Evolutionary conservation across 1,140 invertebrate species (phyloP).

Genomic region (Bombyx mandarina): DNA sequence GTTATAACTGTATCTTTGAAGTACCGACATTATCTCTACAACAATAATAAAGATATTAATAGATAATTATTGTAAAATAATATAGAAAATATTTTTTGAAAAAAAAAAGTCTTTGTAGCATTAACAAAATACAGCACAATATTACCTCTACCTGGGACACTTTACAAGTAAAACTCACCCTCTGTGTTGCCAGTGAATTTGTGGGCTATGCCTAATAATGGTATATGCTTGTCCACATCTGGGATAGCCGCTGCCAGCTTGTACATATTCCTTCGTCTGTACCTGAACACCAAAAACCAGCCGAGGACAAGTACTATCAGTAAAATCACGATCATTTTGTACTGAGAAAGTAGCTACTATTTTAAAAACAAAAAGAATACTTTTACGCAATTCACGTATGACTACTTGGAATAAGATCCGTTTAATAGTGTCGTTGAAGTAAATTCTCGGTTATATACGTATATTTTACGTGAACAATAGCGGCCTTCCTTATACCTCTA

Average conservation of each 20-base stretch:
- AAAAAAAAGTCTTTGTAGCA: too few species aligned
- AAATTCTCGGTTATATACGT: too few species aligned
- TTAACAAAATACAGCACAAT: too few species aligned
- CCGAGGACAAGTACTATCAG: conserved; percentile 21
- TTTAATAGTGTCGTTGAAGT: too few species aligned
- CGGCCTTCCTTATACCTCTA: too few species aligned
- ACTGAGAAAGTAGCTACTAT: not conserved
- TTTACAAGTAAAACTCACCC: conserved; percentile 22
- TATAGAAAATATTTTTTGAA: too few species aligned
- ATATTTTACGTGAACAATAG: too few species aligned
- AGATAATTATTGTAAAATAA: too few species aligned
- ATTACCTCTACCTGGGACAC: too few species aligned
- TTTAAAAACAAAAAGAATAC: not conserved
- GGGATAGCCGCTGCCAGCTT: conserved; percentile 29
- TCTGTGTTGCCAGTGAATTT: conserved; percentile 30
- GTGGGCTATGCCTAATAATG: conserved; percentile 36
- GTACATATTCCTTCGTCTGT: conserved; percentile 38
- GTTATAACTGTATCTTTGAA: conserved; percentile 25
- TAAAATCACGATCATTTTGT: conserved; percentile 30
- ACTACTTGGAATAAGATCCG: too few species aligned
- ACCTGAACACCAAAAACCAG: conserved; percentile 33
- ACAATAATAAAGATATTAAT: conserved; percentile 1
- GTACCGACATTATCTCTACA: conserved; percentile 28
- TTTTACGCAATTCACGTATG: not conserved
- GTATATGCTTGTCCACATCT: conserved; percentile 15